Conservation (phyloP, 2,113 vertebrate genomes). For the western clawed frog (Xenopus tropicalis) region DNA sequence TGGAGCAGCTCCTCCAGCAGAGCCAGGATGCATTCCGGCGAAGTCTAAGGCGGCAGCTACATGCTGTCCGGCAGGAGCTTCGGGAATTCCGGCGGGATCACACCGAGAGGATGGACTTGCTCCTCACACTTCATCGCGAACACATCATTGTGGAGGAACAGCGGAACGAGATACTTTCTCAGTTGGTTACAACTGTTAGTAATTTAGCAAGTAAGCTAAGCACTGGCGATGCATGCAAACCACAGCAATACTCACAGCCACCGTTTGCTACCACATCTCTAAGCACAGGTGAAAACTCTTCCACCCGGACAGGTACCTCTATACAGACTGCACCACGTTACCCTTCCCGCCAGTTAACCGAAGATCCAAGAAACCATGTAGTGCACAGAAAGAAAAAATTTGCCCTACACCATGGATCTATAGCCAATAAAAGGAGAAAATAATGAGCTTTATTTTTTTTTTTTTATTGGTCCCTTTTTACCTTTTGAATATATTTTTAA, state of each 20-base stretch:
- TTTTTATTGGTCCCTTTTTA: not conserved
- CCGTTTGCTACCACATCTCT: not conserved
- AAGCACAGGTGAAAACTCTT: not conserved
- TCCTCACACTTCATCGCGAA: conserved; percentile 10
- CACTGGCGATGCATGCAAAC: not conserved
- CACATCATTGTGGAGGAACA: conserved; percentile 21
- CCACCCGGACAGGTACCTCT: not conserved
- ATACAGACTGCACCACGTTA: not conserved
- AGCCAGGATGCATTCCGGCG: conserved; percentile 3
- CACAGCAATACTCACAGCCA: not conserved
- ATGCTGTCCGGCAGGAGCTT: conserved; percentile 22
- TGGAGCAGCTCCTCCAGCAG: not conserved
- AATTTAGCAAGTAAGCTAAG: conserved; percentile 8
- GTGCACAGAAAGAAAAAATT: not conserved
- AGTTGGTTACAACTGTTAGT: conserved; percentile 22
- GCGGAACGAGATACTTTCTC: conserved; percentile 21
- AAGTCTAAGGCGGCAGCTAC: conserved; percentile 10
- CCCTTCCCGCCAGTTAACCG: not conserved
- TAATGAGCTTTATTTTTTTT: not conserved
- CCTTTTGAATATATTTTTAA: not conserved
- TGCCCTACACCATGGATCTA: not conserved
- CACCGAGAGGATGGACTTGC: conserved; percentile 16
- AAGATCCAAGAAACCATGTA: not conserved
- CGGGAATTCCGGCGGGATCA: conserved; percentile 20
- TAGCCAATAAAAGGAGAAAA: conserved; percentile 14